Evolutionary conservation across 1,140 invertebrate species (phyloP), one percentile per base, ranked within the genome.

Genomic region (Diorhabda carinulata): DNA sequence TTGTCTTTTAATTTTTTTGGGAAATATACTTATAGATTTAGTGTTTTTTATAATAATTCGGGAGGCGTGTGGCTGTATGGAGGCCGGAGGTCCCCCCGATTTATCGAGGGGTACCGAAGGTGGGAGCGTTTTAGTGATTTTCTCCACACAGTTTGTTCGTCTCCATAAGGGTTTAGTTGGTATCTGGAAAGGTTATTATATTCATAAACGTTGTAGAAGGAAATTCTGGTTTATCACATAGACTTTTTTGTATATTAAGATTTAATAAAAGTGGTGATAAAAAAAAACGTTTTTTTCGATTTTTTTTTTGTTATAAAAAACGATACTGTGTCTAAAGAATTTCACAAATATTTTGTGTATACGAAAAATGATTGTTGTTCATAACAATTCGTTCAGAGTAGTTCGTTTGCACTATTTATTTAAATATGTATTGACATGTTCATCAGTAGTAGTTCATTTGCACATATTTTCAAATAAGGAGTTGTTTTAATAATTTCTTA

Each of bases 121-220:
- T 64, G 9, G 64, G 58, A 44, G 10, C 41, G 56, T 61, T 58
- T 66, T 56, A 52, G 58, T 62, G 65, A 62, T 61, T 61, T 68
- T 66, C 66, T 72, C 68, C 66, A 61, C 79, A 77, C 83, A 82
- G 77, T 81, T 82, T 78, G 82, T 81, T 80, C 77, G 80, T 83
- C 81, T 88, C 83, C 81, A 84, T 82, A 89, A 85, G 85, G 86
- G 86, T 86, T 87, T 88, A 84, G 87, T 90, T 84, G 88, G 89
- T 81, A 87, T 86, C 85, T 90, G 89, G 88, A 89, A 85, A 84
- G 88, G 89, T 82, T 90, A 87, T 87, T 90, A 89, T 85, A 90
- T 88, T 87, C 85, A 87, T 83, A 90, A 89, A 84, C 85, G 86
- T 82, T 87, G 86, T 83, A 86, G 88, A 77, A 74, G 76, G 72